Conservation (phyloP, 2,113 vertebrate species). For the Oryzias woworae region DNA sequence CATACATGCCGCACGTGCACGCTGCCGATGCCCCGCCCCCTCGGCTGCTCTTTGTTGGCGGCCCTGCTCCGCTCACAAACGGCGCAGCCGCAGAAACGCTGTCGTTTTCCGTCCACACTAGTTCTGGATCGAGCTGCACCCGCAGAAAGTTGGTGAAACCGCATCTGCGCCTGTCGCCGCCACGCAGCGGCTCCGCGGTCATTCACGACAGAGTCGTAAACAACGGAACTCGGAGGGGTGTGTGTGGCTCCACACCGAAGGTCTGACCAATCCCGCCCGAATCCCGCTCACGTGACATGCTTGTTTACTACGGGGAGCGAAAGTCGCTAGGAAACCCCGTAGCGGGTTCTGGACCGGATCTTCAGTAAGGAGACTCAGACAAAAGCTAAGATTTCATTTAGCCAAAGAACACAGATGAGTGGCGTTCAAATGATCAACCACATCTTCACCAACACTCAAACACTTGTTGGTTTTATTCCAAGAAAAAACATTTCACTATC, state of each 20-base stretch:
- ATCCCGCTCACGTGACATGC: conserved; percentile 46
- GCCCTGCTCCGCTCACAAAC: background rate
- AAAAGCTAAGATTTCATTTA: no score
- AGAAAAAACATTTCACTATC: no score
- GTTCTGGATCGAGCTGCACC: no score
- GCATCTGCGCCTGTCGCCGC: no score
- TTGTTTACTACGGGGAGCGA: conserved; percentile 61
- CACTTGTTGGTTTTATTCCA: no score
- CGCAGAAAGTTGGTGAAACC: no score
- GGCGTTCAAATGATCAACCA: no score
- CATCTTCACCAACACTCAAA: no score
- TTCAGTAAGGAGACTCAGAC: no score
- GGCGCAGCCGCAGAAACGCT: background rate
- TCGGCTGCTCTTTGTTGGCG: background rate
- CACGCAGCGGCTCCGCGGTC: background rate
- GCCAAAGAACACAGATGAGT: no score
- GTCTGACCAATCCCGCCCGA: conserved; percentile 39
- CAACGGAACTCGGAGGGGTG: conserved; percentile 45
- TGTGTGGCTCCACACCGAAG: conserved; percentile 16
- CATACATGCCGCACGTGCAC: background rate
- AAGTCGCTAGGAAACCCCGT: conserved; percentile 31
- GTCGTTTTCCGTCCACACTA: no score
- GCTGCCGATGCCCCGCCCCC: background rate
- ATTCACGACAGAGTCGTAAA: conserved; percentile 30
- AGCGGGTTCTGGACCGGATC: background rate